Conservation (phyloP, 2,113 vertebrate species). For the Acrocephalus arundinaceus region DNA sequence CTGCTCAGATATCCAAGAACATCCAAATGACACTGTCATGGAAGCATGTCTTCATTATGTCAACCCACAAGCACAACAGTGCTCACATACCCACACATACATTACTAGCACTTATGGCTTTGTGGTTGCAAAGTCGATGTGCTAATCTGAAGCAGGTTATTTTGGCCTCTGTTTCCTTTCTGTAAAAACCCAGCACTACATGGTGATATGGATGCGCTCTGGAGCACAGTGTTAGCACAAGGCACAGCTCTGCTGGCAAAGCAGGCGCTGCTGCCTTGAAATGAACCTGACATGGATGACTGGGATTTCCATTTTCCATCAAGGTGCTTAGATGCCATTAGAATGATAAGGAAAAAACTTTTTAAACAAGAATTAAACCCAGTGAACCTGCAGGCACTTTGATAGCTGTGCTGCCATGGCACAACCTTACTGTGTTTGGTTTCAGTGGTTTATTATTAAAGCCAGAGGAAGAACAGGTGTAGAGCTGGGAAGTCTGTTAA, state of each 20-base stretch:
- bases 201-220: fast-evolving
- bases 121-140: background rate
- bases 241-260: background rate
- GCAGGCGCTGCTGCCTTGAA: background rate
- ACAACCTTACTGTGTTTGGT: background rate
- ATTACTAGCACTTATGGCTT: background rate
- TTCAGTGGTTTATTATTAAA: background rate
- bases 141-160: background rate
- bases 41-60: background rate
- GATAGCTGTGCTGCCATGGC: background rate
- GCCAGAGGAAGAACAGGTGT: background rate
- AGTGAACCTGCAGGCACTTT: background rate
- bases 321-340: background rate
- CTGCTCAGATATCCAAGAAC: background rate
- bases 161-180: background rate
- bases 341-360: background rate
- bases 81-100: background rate
- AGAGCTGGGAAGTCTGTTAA: background rate
- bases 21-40: background rate
- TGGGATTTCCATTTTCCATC: background rate
- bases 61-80: background rate
- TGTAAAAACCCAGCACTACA: background rate
- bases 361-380: background rate
- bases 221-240: background rate
- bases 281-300: background rate